Percentiles rank a stretch among this genome's conserved stretches.
phyloP scores from a whole-genome alignment of 2,797 vertebrate genomes.

The Urophycis tenuis region DNA sequence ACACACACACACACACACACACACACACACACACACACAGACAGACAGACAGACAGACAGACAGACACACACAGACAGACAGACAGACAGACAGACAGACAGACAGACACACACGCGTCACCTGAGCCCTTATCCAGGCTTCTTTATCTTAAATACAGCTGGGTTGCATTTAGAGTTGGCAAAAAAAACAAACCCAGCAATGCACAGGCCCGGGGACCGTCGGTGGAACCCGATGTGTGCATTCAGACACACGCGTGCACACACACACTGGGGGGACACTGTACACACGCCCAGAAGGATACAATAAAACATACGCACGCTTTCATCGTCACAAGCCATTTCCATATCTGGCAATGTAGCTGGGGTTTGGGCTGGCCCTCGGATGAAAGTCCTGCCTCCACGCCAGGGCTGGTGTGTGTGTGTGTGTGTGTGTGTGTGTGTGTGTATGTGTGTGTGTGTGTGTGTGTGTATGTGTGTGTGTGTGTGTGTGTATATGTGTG shows the following conservation, averaged over 20 bases:
- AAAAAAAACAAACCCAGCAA: not conserved
- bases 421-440: not conserved
- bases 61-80: not conserved
- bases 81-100: not conserved
- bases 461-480: slow-evolving; percentile 7
- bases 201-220: not conserved
- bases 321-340: slow-evolving; percentile 37
- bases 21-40: not conserved
- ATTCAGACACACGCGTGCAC: not conserved
- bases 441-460: not conserved
- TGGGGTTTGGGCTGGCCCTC: slow-evolving; percentile 29
- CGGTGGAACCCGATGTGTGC: not conserved
- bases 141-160: slow-evolving; percentile 3
- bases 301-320: slow-evolving; percentile 7
- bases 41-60: not conserved
- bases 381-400: slow-evolving; percentile 40
- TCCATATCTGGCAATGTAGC: slow-evolving; percentile 57
- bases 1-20: not conserved
- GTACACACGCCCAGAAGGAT: not conserved
- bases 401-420: slow-evolving; percentile 41
- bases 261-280: not conserved
- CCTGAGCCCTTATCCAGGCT: not conserved
- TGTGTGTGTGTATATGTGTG: slow-evolving; percentile 14
- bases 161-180: not conserved
- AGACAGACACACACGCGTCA: not conserved